Evolutionary conservation across 30 jellyfish, hydroid and myxozoan species (phyloP), one percentile per base, ranked within the genome.

Genomic region (Pelagia noctiluca): DNA sequence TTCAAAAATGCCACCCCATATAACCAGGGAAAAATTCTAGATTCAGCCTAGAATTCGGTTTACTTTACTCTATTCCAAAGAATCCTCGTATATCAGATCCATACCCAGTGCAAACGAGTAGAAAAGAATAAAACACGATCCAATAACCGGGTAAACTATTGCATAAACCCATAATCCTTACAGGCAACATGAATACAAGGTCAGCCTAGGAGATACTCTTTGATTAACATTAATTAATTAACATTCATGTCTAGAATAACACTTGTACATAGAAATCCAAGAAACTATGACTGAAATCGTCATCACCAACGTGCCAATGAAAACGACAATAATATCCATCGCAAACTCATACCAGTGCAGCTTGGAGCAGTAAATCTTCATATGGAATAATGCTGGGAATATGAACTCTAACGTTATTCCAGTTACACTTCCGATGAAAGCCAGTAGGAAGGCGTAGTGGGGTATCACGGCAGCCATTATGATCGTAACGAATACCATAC

Each of bases 241-340:
- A 60, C 96, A 86, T 21, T 76, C 25, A 25, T 76, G 32, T n/a
- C 63, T 35, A 1, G 70, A 65, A 63, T 82, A 92, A 38, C 98
- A 92, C 35, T 48, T 80, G 42, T 92, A 92, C 95, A 92, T 79
- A 7, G 98, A 86, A 12, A 92, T 76, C 98, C 98, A 92, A 4
- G 98, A 92, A 2, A 92, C 98, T n/a, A 92, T 92, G n/a, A 92
- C n/a, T n/a, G 97, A 80, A 0, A 92, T 92, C 1, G 98, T 92
- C 98, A 92, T 92, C 18, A 82, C 93, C 70, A 92, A 25, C 1
- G 97, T 87, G 0, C 98, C 98, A 34, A 92, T 74, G 50, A 92
- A 92, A 3, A 93, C 98, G 24, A 93, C 75, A 0, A 68, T 22
- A 5, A 87, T 93, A 78, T 93, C 97, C 92, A 92, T 81, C 2